Percentiles rank a stretch among this genome's conserved stretches.
phyloP scores from a whole-genome alignment of 1,140 invertebrate genomes.

The Gerris buenoi region DNA sequence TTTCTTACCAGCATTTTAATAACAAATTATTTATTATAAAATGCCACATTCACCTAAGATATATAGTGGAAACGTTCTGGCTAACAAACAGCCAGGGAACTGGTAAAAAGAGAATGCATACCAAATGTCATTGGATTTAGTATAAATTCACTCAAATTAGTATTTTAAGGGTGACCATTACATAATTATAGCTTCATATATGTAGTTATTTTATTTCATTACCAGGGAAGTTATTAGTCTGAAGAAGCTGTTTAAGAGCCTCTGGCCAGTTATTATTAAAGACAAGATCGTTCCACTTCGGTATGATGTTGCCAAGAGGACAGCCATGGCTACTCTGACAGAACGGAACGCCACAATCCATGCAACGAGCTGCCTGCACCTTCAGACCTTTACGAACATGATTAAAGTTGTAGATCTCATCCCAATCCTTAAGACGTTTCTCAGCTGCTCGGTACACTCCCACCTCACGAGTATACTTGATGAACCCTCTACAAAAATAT shows the following conservation, averaged over 20 bases:
- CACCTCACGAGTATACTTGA: slow-evolving; percentile 85
- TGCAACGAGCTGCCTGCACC: slow-evolving; percentile 89
- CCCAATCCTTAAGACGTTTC: slow-evolving; percentile 82
- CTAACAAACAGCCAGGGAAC: too few species aligned
- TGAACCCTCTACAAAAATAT: slow-evolving; percentile 59
- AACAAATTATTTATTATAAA: too few species aligned
- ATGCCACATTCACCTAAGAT: too few species aligned
- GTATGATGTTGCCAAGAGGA: slow-evolving; percentile 95
- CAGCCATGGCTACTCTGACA: slow-evolving; percentile 95
- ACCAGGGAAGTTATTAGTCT: slow-evolving; percentile 97
- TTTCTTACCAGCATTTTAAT: too few species aligned
- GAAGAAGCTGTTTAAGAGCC: slow-evolving; percentile 84
- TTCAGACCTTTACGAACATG: slow-evolving; percentile 74
- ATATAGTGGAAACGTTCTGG: too few species aligned
- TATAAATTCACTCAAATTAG: too few species aligned
- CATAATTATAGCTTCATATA: too few species aligned
- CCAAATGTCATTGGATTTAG: too few species aligned
- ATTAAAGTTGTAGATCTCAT: slow-evolving; percentile 85
- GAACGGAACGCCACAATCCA: slow-evolving; percentile 99
- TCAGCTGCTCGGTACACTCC: slow-evolving; percentile 67
- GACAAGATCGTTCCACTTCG: slow-evolving; percentile 96
- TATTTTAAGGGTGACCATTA: too few species aligned
- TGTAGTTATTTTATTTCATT: too few species aligned
- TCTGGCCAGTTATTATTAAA: slow-evolving; percentile 91
- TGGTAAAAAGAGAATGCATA: too few species aligned